Base-by-base conservation (phyloP, 2,888 invertebrate genomes). In the Lithophane leautieri region DNA sequence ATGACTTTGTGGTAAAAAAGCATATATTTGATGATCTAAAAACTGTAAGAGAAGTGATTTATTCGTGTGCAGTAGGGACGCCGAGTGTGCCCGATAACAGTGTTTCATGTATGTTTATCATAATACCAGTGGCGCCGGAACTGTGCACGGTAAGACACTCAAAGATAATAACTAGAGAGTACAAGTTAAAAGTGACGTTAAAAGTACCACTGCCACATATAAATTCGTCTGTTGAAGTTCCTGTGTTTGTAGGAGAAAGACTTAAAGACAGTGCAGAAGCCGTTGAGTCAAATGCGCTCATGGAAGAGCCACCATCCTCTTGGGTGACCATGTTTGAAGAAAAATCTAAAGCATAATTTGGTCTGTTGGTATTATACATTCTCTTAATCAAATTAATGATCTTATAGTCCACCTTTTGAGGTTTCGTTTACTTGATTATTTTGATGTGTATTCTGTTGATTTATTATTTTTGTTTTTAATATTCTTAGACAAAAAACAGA, bases 121-220 rank as follows among this genome's bases (percentile, higher is more conserved):
- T 28, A 25, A 68, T 80, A 56, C 83, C 80, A 7, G 73, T 83
- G 2, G 25, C 62, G 0, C 34, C 72, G 0, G 79, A 79, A 54
- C n/a, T 71, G 8, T 77, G 62, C 22, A 86, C 84, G 11, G 67
- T 86, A 19, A 79, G 83, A 34, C 47, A 86, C 34, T 83, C 86
- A 0, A 80, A 75, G 14, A 70, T 86, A 40, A 71, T 86, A 9
- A 25, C 42, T 0, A 79, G 83, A 19, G 86, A 83, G 16, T 84
- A 73, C 40, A 83, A 61, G 34, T 7, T 84, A 25, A 84, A 44
- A 67, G 66, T 85, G 2, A 84, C 86, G 4, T 42, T 86, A 12
- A 61, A 28, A 25, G 16, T 85, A 16, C 84, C 86, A 14, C 12
- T 76, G 0, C 86, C 83, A 11, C 66, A 84, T 61, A 16, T 68